A percentile compares a stretch with the other conserved stretches of the same genome.
Conservation (phyloP, 2,888 invertebrate genomes). For the Oscheius onirici region DNA sequence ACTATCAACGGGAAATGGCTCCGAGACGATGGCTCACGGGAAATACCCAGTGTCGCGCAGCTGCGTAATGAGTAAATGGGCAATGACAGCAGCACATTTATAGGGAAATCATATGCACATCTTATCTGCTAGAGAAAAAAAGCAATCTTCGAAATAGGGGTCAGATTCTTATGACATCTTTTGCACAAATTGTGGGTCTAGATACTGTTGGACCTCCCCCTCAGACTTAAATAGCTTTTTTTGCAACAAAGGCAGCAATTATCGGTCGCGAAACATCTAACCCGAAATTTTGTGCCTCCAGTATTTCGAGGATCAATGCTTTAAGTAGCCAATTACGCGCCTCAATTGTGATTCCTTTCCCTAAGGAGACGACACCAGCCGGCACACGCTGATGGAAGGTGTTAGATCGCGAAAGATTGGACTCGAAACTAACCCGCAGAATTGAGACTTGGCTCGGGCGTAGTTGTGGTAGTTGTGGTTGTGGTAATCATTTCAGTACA, state of each 20-base stretch:
- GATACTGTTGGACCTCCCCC: no score
- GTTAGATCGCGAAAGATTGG: slow-evolving; percentile 5
- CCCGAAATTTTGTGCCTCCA: slow-evolving; percentile 14
- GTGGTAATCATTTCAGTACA: slow-evolving; percentile 53
- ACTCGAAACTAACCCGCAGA: slow-evolving; percentile 14
- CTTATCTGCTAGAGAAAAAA: neutral
- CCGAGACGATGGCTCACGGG: slow-evolving; percentile 24
- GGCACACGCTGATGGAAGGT: slow-evolving; percentile 15
- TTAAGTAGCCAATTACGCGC: slow-evolving; percentile 34
- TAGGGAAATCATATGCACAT: neutral
- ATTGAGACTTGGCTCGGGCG: neutral
- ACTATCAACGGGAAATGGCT: slow-evolving; percentile 30
- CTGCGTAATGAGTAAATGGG: slow-evolving; percentile 13
- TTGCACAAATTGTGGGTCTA: no score
- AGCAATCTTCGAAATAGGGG: neutral
- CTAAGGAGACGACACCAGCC: slow-evolving; percentile 14
- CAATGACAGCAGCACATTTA: neutral
- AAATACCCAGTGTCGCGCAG: slow-evolving; percentile 6
- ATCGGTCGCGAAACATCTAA: neutral
- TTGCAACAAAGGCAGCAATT: slow-evolving; percentile 13
- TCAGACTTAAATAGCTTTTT: no score
- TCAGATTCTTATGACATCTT: no score
- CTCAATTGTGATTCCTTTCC: slow-evolving; percentile 21
- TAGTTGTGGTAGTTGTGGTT: slow-evolving; percentile 45
- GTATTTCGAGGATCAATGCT: slow-evolving; percentile 31